Evolutionary conservation across 2,888 invertebrate genomes (phyloP).

Genomic region (Harpalus rufipes): DNA sequence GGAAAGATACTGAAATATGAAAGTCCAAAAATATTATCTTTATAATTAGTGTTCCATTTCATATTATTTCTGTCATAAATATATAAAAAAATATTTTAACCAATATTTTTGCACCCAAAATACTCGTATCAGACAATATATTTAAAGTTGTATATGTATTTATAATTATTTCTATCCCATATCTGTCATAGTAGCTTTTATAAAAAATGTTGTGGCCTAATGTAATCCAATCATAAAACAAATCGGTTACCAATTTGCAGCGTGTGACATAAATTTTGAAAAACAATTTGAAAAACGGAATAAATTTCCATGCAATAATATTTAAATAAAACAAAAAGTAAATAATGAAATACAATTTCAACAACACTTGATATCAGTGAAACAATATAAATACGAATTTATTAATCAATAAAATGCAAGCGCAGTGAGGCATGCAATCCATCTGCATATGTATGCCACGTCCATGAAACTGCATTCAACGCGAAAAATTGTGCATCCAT

Average conservation of each 20-base stretch:
- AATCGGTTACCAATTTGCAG: constrained; percentile 19
- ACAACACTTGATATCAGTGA: constrained; percentile 53
- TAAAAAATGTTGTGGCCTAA: background rate
- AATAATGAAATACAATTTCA: constrained; percentile 55
- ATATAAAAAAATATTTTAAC: too few species aligned
- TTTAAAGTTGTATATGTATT: background rate
- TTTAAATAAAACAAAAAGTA: constrained; percentile 44
- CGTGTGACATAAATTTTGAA: constrained; percentile 25
- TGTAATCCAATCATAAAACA: constrained; percentile 14
- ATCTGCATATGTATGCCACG: constrained; percentile 52
- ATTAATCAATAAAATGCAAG: constrained; percentile 61
- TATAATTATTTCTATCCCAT: background rate
- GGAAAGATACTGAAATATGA: too few species aligned
- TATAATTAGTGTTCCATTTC: too few species aligned
- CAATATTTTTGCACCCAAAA: too few species aligned
- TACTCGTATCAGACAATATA: too few species aligned
- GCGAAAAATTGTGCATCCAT: constrained; percentile 53
- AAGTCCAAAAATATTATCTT: too few species aligned
- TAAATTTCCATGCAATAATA: constrained; percentile 50
- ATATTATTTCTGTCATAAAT: too few species aligned
- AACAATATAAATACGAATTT: constrained; percentile 59
- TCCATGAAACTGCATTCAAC: constrained; percentile 58
- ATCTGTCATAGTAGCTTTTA: background rate
- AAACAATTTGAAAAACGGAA: constrained; percentile 30
- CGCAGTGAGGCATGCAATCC: constrained; percentile 37